Evolutionary conservation across 2,888 invertebrate species (phyloP), one percentile per base, ranked within the genome.

Genomic region (Dryadula phaetusa): DNA sequence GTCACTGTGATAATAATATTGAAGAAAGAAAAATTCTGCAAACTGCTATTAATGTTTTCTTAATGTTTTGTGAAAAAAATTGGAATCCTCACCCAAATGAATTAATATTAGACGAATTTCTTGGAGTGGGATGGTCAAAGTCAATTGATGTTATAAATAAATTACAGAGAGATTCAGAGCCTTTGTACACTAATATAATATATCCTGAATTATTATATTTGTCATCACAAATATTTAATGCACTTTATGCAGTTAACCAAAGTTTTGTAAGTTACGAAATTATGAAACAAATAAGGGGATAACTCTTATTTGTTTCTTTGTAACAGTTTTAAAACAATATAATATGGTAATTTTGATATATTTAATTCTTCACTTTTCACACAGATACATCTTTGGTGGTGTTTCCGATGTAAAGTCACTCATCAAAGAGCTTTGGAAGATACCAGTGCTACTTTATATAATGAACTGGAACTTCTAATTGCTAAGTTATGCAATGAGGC

Each of bases 391-490:
- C 72, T 93, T 34, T 96, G 95, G 96, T 97, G 97, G 98, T 87
- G 94, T 72, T 92, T 98, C 78, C 94, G 98, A 75, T 91, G 94
- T 63, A 92, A 96, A 75, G 94, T 95, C 54, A 83, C 96, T 8
- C 97, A 98, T 80, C 98, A 98, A 82, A 93, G 94, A 74, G 86
- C 95, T 37, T 82, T 98, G 14, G 96, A 97, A 75, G 97, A 98
- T 75, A 91, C 94, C 70, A 95, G 96, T 46, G 95, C 94, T 3
- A 87, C 93, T n/a, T 78, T 97, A 0, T 95, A 95, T 67, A 89
- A 94, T 14, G 92, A 94, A 67, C 85, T 95, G 10, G 95, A 95
- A 72, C 75, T 87, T 6, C 79, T 94, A 16, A 89, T 93, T 42
- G 86, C 87, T 0, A 87, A 89, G 70, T 74, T 93, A 5, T 80